Percentiles rank a stretch among this genome's conserved stretches.
These are phyloP conservation scores for Burhinus bistriatus DNA, from an alignment of 2,113 vertebrate species.

Conservation along the genomic window DNA sequence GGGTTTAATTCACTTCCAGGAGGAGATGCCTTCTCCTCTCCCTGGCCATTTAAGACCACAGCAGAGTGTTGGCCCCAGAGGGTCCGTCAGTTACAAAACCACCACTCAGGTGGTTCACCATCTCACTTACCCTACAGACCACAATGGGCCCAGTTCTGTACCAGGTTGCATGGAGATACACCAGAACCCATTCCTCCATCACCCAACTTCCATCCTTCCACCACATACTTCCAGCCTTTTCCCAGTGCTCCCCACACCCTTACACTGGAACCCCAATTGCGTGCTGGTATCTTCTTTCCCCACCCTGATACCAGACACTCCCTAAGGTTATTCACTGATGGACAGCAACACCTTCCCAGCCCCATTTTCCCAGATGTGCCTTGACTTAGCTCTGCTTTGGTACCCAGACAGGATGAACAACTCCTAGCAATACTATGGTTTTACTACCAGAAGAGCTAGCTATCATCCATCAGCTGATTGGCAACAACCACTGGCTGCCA, in stretches of 20 bases:
- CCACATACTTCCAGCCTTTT: not conserved
- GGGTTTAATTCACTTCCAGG: not conserved
- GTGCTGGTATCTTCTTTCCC: not conserved
- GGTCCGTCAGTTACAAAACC: not conserved
- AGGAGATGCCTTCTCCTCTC: not conserved
- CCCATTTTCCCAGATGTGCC: not conserved
- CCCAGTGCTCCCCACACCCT: not conserved
- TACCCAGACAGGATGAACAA: not conserved
- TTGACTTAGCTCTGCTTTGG: not conserved
- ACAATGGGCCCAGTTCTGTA: rapidly evolving
- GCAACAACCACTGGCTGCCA: not conserved
- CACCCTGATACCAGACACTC: not conserved
- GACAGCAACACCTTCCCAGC: not conserved
- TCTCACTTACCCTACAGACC: not conserved
- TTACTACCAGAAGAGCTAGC: not conserved
- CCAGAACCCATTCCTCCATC: not conserved
- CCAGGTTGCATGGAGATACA: not conserved
- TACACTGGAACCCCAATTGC: not conserved
- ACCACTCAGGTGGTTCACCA: not conserved
- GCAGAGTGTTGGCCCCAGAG: not conserved
- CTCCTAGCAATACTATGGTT: not conserved
- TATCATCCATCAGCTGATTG: not conserved
- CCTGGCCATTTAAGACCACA: not conserved
- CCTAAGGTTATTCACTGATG: not conserved
- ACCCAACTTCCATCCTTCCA: not conserved